phyloP scores from a whole-genome alignment of 2,113 vertebrate species.

The Seriola rivoliana region DNA sequence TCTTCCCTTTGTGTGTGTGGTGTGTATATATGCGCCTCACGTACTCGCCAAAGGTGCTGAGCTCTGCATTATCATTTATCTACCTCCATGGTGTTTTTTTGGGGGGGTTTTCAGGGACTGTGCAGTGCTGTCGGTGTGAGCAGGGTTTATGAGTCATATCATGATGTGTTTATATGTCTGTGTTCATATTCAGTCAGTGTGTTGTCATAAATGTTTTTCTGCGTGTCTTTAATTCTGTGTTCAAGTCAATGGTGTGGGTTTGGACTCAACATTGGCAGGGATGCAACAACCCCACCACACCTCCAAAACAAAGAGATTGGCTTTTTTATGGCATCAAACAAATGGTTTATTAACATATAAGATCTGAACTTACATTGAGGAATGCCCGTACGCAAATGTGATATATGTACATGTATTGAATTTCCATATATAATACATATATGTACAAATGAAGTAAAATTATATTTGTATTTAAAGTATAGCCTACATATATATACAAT shows the following conservation, averaged over 20 bases:
- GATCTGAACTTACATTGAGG: no score
- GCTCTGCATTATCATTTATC: slow-evolving; percentile 56
- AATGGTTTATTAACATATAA: no score
- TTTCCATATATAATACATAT: no score
- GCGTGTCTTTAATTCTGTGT: neutral
- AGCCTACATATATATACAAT: no score
- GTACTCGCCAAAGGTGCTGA: slow-evolving; percentile 64
- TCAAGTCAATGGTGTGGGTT: neutral
- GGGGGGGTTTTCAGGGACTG: neutral
- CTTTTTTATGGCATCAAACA: no score
- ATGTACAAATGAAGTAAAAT: no score
- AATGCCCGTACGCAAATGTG: no score
- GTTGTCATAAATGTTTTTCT: slow-evolving; percentile 13
- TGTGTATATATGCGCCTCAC: slow-evolving; percentile 62
- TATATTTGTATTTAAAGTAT: no score
- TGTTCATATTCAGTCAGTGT: neutral
- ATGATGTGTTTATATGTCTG: neutral
- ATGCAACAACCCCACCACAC: no score
- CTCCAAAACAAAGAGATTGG: no score
- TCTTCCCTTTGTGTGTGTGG: slow-evolving; percentile 55
- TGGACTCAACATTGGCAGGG: no score
- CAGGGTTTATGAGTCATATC: neutral
- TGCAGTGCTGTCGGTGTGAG: neutral
- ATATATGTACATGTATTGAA: no score
- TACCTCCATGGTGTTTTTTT: neutral